Conservation (phyloP, 1,140 invertebrate genomes). For the Dufourea novaeangliae region DNA sequence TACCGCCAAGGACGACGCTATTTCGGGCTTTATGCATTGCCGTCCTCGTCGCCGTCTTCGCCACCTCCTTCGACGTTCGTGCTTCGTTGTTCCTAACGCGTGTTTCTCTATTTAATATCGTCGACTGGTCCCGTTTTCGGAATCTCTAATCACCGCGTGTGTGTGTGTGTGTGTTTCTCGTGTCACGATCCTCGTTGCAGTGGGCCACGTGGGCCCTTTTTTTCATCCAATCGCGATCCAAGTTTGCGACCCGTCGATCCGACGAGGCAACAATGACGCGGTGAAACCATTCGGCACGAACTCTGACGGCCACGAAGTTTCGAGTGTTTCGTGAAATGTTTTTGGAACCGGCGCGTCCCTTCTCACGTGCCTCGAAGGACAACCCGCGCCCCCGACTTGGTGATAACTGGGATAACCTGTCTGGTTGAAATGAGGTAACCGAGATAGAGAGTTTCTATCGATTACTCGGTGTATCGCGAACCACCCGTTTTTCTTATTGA, state of each 20-base stretch:
- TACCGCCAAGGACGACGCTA: constrained; percentile 76
- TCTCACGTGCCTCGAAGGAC: background rate
- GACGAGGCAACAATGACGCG: constrained; percentile 21
- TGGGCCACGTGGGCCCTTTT: too few relatives aligned
- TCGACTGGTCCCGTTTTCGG: constrained; percentile 32
- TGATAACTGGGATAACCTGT: background rate
- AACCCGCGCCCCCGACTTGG: background rate
- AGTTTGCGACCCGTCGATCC: constrained; percentile 12
- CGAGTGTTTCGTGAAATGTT: background rate
- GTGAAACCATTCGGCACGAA: background rate
- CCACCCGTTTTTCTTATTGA: background rate
- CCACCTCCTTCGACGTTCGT: constrained; percentile 54
- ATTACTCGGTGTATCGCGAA: constrained; percentile 1
- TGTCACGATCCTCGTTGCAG: too few relatives aligned
- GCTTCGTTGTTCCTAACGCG: constrained; percentile 53
- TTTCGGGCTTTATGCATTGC: constrained; percentile 70
- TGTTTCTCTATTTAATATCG: background rate
- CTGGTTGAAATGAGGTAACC: constrained; percentile 36
- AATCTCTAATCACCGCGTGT: constrained; percentile 21
- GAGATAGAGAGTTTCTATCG: constrained; percentile 1
- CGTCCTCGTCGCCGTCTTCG: constrained; percentile 59
- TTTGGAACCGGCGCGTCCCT: background rate
- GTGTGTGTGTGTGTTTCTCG: background rate
- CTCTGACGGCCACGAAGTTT: background rate
- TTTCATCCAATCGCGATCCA: too few relatives aligned